Base-by-base conservation (phyloP, 2,113 vertebrate species). In the Peromyscus leucopus region DNA sequence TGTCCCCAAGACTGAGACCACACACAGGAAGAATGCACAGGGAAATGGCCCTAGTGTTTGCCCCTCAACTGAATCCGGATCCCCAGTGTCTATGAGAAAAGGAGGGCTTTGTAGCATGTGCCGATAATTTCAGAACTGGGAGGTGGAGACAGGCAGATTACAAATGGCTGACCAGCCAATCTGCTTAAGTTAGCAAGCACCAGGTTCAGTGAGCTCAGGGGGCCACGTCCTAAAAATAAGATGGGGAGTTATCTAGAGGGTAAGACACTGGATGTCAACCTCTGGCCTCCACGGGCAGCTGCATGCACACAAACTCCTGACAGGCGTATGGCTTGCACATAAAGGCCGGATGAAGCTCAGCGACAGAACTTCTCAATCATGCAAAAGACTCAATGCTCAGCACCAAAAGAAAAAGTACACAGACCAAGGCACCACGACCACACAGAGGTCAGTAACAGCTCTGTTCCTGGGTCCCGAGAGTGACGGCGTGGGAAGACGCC, bases 391-490 rank as follows among this genome's bases (percentile, higher is more conserved):
- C 28, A 33, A 33, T 36, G 28, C 28, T 17, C 61, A 63, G 26
- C 83, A 46, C 39, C 31, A 28, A 46, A 21, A 48, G 46, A 33
- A 19, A 8, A 61, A 19, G 17, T 22, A 13, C 22, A 6, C 26
- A 33, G 42, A 82, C 2, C 26, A 7, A 1, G 1, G 24, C 1
- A 2, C 39, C 0, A 11, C 13, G 55, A 61, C 67, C 55, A 33
- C 33, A 24, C 79, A 88, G 55, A 78, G 17, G 7, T 22, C 24
- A 17, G 51, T 11, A 9, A 24, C 36, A 12, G 69, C n/a, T 42
- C n/a, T 39, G 71, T 12, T 39, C 71, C 55, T 75, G n/a, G 16
- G 22, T 26, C 65, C 51, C 22, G n/a, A 69, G 33, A 7, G 21
- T 16, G 33, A 26, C 12, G 26, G 69, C 8, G 15, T 19, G 51